Percentiles rank a stretch among this genome's conserved stretches.
phyloP scores from a whole-genome alignment of 2,113 vertebrate species.

The Albula goreensis region DNA sequence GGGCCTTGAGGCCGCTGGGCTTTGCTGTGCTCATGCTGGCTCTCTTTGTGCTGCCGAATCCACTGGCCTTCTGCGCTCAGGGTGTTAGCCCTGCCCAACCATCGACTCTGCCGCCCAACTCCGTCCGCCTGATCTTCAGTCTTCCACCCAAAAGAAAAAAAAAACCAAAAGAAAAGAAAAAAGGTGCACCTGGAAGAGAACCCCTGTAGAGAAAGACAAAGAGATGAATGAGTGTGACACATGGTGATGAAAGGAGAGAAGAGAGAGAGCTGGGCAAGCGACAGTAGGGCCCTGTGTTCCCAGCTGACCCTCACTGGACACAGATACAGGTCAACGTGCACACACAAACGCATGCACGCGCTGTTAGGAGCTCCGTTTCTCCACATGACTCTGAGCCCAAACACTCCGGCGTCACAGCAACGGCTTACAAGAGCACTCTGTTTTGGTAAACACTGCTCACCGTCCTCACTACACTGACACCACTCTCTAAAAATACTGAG shows the following conservation, averaged over 20 bases:
- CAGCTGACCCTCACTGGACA: neutral
- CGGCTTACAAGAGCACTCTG: constrained; percentile 41
- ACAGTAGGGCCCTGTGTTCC: neutral
- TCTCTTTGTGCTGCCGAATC: constrained; percentile 42
- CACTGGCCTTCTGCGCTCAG: constrained; percentile 28
- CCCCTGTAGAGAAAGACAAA: constrained; percentile 32
- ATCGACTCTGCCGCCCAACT: constrained; percentile 58
- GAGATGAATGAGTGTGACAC: constrained; percentile 26
- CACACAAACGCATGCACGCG: neutral
- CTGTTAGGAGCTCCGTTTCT: neutral
- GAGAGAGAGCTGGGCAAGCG: neutral
- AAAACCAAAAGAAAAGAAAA: neutral
- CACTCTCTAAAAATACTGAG: constrained; percentile 36
- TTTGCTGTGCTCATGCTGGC: constrained; percentile 89
- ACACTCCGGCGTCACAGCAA: neutral
- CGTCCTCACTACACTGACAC: neutral
- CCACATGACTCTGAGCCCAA: neutral
- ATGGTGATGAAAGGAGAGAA: constrained; percentile 37
- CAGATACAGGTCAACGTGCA: neutral
- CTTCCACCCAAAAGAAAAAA: constrained; percentile 27
- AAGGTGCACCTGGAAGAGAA: neutral
- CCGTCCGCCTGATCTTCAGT: constrained; percentile 23
- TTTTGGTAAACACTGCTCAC: constrained; percentile 57
- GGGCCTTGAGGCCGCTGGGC: constrained; percentile 89
- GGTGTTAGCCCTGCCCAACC: constrained; percentile 65